A percentile compares a stretch with the other conserved stretches of the same genome.
Evolutionary conservation across 1,140 invertebrate genomes (phyloP).

Genomic region (Hypsibius dujardini): DNA sequence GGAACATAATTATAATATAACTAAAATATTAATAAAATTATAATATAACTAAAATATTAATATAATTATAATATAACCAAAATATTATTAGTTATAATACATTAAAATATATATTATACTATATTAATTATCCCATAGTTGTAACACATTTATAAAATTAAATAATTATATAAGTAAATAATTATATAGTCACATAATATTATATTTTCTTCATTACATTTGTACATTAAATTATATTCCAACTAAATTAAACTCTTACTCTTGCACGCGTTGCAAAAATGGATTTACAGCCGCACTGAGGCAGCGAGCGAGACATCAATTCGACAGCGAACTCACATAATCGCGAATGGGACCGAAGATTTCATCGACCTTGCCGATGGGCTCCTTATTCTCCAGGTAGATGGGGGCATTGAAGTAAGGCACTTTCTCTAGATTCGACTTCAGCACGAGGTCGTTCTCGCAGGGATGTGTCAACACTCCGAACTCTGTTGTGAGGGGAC

Average conservation of each 20-base stretch:
- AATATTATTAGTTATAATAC: neutral
- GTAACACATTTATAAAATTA: no score
- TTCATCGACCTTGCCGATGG: slow-evolving; percentile 98
- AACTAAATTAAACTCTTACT: no score
- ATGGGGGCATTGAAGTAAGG: slow-evolving; percentile 97
- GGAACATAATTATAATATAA: no score
- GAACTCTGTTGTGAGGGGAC: no score
- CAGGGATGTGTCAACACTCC: slow-evolving; percentile 69
- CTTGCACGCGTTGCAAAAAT: no score
- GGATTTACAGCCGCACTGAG: no score
- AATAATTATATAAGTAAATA: slow-evolving; percentile 9
- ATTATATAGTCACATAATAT: no score
- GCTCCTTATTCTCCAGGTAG: slow-evolving; percentile 86
- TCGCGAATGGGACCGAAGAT: slow-evolving; percentile 87
- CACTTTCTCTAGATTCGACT: slow-evolving; percentile 69
- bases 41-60: no score
- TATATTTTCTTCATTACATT: no score
- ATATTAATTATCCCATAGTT: no score
- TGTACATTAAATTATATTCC: no score
- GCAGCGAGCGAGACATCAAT: neutral
- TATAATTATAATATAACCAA: slow-evolving; percentile 17
- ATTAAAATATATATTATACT: slow-evolving; percentile 14
- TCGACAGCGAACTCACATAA: slow-evolving; percentile 43
- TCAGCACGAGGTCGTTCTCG: slow-evolving; percentile 82
- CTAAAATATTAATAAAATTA: no score